Evolutionary conservation across 2,888 invertebrate species (phyloP), one percentile per base, ranked within the genome.

Genomic region (Pristionchus entomophagus): DNA sequence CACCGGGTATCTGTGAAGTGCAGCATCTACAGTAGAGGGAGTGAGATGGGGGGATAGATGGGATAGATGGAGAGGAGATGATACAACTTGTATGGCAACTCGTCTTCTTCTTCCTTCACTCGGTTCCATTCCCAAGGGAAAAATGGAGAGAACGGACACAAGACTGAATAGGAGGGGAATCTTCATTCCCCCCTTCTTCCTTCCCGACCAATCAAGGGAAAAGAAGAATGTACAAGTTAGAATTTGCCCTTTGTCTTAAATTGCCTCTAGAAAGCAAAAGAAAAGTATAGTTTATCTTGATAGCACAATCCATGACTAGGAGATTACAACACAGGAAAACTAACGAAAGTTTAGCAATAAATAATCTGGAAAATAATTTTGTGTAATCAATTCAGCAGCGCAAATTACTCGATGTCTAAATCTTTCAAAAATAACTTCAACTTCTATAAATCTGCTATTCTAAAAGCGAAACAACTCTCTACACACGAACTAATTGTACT

Each of bases 141-240:
- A 62, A 62, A 62, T 62, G 62, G 62, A 62, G 65, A 65, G 65
- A 65, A 65, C 65, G 65, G 65, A 65, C 65, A 65, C 35, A 65
- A 65, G 65, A 65, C 65, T 65, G 65, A 32, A 65, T 65, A 65
- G 65, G n/a, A 32, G 59, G 14, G 19, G 62, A 35, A 35, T 35
- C 65, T 65, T 35, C 65, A 65, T 65, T 26, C 56, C 65, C 65
- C 65, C 65, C 35, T 35, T 14, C 35, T 65, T 65, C 35, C 35
- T 65, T 65, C 65, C 35, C 22, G 29, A 59, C 14, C 65, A 65
- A 65, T 65, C 35, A 35, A 6, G 32, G 62, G 2, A 12, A n/a
- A n/a, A 2, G 35, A 65, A 17, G 65, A 65, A 65, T 65, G 65
- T 10, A 45, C 45, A 6, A 14, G 45, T n/a, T n/a, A n/a, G n/a